These are phyloP conservation scores for Portunus trituberculatus DNA, from an alignment of 1,140 invertebrate species.

Conservation along the genomic window DNA sequence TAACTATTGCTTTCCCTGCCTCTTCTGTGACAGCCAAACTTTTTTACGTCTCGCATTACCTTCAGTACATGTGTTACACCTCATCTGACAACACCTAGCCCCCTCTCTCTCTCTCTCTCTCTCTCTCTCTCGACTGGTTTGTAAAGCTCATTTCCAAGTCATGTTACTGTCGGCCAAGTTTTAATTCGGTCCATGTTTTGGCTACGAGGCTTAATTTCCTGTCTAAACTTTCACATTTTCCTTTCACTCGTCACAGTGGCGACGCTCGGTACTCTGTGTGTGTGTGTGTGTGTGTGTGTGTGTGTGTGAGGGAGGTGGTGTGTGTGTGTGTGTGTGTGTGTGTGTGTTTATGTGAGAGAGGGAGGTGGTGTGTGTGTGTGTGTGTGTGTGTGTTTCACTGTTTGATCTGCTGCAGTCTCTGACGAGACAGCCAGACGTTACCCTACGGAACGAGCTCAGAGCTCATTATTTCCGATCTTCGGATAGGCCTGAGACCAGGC, in stretches of 20 bases:
- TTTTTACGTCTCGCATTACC: too few species aligned
- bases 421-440: too few species aligned
- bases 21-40: too few species aligned
- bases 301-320: too few species aligned
- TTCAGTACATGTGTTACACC: too few species aligned
- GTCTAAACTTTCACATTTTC: conserved; percentile 5
- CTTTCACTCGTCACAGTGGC: neutral
- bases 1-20: neutral
- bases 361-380: too few species aligned
- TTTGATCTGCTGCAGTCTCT: too few species aligned
- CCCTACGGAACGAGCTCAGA: too few species aligned
- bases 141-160: conserved; percentile 12
- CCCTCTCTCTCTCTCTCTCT: neutral
- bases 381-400: neutral
- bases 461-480: too few species aligned
- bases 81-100: neutral
- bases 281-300: conserved; percentile 4
- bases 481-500: too few species aligned
- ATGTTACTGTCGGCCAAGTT: neutral
- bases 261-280: neutral
- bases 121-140: neutral
- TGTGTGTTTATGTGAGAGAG: too few species aligned
- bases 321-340: neutral
- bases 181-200: neutral
- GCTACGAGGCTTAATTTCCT: conserved; percentile 1